Evolutionary conservation across 1,140 invertebrate species (phyloP).

Genomic region (Lucilia sericata): DNA sequence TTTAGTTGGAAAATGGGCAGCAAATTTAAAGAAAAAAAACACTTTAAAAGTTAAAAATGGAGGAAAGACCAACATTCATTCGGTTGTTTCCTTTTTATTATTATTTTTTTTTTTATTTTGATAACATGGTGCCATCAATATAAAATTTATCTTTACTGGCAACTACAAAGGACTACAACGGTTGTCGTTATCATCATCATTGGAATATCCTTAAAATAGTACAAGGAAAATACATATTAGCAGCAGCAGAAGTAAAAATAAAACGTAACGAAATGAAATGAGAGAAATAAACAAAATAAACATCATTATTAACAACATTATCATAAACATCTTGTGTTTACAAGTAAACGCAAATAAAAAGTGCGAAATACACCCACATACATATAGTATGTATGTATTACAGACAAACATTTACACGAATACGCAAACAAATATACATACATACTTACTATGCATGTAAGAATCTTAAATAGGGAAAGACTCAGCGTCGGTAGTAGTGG

Average conservation of each 20-base stretch:
- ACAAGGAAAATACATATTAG: background rate
- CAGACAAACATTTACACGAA: background rate
- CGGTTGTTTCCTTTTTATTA: too few relatives aligned
- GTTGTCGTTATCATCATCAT: background rate
- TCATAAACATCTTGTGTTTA: constrained; percentile 21
- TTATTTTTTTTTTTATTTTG: background rate
- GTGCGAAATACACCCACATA: constrained; percentile 13
- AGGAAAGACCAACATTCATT: background rate
- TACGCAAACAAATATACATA: background rate
- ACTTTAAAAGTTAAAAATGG: background rate
- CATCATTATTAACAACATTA: constrained; percentile 24
- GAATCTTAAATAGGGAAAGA: too few relatives aligned
- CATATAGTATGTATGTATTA: background rate
- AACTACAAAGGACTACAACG: background rate
- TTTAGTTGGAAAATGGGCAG: background rate
- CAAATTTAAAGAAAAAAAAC: background rate
- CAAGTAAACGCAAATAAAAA: background rate
- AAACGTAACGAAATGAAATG: background rate
- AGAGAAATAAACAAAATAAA: background rate
- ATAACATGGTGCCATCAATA: background rate
- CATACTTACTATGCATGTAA: background rate
- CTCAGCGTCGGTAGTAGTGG: background rate
- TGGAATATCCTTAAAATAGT: background rate
- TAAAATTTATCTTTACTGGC: constrained; percentile 13
- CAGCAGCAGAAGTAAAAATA: background rate